Conservation (phyloP, 2,888 invertebrate genomes). For the Drosophila pegasa region DNA sequence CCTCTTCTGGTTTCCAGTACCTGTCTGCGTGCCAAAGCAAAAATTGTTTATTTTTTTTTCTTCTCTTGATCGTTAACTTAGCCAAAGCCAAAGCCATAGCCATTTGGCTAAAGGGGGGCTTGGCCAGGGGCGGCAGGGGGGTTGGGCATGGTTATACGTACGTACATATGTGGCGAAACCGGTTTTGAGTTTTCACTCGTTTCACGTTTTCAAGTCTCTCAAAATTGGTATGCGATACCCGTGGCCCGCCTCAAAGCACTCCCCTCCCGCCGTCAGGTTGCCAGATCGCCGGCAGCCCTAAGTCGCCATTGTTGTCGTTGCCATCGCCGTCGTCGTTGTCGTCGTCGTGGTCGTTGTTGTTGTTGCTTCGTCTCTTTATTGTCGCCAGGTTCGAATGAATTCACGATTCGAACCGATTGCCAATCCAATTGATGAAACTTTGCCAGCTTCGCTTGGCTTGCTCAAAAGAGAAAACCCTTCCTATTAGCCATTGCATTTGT, state of each 20-base stretch:
- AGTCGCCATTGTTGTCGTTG: constrained; percentile 41
- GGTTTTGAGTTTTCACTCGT: constrained; percentile 77
- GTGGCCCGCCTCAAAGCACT: constrained; percentile 19
- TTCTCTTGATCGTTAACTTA: constrained; percentile 23
- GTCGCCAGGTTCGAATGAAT: constrained; percentile 33
- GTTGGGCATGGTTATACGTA: constrained; percentile 2
- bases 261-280: neutral
- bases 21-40: constrained; percentile 51
- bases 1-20: constrained; percentile 49
- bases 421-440: constrained; percentile 64
- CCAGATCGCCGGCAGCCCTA: constrained; percentile 56
- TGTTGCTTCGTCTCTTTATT: constrained; percentile 24
- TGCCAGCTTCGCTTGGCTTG: constrained; percentile 28
- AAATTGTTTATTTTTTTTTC: constrained; percentile 33
- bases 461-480: constrained; percentile 74
- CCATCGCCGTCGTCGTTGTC: neutral
- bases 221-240: constrained; percentile 73
- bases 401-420: constrained; percentile 33
- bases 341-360: constrained; percentile 22
- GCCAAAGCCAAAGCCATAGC: constrained; percentile 49
- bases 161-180: constrained; percentile 43
- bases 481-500: constrained; percentile 42
- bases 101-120: constrained; percentile 37
- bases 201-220: constrained; percentile 71
- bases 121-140: constrained; percentile 1